Base-by-base conservation (phyloP, 2,113 vertebrate genomes). In the Catagonus wagneri region DNA sequence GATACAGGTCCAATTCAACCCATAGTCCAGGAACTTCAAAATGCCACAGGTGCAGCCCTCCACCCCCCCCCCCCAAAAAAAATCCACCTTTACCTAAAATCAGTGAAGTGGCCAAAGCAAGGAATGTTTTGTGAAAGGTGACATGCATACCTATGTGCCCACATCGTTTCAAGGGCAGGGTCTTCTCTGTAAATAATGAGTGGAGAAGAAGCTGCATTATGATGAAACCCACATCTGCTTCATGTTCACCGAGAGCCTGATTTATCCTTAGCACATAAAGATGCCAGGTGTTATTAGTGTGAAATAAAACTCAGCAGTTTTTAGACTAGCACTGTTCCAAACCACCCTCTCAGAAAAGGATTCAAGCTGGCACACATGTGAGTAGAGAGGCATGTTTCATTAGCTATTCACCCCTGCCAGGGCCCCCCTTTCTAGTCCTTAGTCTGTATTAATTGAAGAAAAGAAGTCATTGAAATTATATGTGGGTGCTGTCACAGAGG, bases 271-370 rank as follows among this genome's bases (percentile, higher is more conserved):
- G 78, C 50, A 74, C 69, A 97, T 74, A 94, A 94, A 89, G 74
- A 89, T 71, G n/a, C 74, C 94, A 83, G 79, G 68, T 94, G 79
- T 90, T 93, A 94, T 94, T 87, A 96, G 65, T 52, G 10, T 56
- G 71, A 89, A 91, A 94, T 83, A 79, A 93, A 93, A 97, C 61
- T 97, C 85, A 87, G 90, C 76, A 90, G 44, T 86, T 96, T 97
- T 96, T 83, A 91, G 32, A 60, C 44, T 69, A 89, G 56, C 61
- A 75, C 56, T 76, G 19, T 83, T 94, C 19, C 50, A 83, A 74
- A 83, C 27, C 36, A 95, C 54, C 34, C 74, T 93, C 63, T 89
- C 68, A 56, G 80, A 93, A 92, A 92, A 96, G n/a, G 66, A 84
- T 92, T 52, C 27, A 71, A 89, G 34, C 20, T 65, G 71, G 60